Conservation (phyloP, 2,113 vertebrate species). For the Ramphastos sulfuratus region DNA sequence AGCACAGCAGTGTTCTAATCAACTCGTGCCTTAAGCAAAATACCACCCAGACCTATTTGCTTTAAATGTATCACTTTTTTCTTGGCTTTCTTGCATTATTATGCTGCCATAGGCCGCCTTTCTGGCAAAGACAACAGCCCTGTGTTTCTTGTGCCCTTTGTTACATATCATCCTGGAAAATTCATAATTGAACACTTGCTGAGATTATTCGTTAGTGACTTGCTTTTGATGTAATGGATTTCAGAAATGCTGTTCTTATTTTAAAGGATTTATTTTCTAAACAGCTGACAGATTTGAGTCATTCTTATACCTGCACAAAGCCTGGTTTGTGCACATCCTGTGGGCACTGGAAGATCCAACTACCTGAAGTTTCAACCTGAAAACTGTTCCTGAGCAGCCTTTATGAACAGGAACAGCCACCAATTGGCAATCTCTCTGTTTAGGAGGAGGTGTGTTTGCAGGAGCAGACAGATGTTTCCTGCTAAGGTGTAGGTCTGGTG, state of each 20-base stretch:
- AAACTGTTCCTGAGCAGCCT: not conserved
- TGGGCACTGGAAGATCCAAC: not conserved
- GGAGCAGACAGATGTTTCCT: not conserved
- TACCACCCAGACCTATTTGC: not conserved
- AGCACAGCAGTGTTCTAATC: not conserved
- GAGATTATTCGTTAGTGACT: conserved; percentile 34
- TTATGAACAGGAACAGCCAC: not conserved
- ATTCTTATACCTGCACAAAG: not conserved
- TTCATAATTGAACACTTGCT: conserved; percentile 28
- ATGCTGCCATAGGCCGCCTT: not conserved
- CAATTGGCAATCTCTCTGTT: too few species aligned
- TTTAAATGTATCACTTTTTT: not conserved
- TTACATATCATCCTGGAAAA: not conserved
- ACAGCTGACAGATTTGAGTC: not conserved
- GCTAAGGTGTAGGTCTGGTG: not conserved
- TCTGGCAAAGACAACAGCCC: not conserved
- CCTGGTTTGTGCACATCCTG: not conserved
- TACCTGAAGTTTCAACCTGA: not conserved
- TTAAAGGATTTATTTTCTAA: conserved; percentile 25
- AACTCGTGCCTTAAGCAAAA: not conserved
- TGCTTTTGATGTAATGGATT: conserved; percentile 9
- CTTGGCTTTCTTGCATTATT: not conserved
- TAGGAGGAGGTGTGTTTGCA: not conserved
- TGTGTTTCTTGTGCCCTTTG: not conserved
- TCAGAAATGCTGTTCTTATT: not conserved